A percentile compares a stretch with the other conserved stretches of the same genome.
These are phyloP conservation scores for Emydoidea blandingii DNA, from an alignment of 2,797 vertebrate species.

Conservation along the genomic window DNA sequence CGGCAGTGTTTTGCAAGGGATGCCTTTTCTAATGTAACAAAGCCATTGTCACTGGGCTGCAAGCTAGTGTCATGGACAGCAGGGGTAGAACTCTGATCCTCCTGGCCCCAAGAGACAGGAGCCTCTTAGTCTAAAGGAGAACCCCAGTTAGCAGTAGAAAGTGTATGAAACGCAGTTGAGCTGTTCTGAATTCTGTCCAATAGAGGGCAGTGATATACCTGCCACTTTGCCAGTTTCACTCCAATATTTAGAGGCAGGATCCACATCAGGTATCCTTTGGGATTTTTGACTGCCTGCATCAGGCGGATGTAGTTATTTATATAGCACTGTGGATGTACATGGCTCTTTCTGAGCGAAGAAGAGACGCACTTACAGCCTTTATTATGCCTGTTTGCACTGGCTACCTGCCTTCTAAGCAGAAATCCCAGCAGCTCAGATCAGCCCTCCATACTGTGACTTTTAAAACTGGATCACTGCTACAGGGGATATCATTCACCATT, in stretches of 20 bases:
- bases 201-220: too few relatives aligned
- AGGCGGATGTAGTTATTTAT: not conserved
- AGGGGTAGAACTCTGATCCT: not conserved
- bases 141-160: not conserved
- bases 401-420: not conserved
- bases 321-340: not conserved
- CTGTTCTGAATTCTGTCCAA: not conserved
- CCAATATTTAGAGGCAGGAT: not conserved
- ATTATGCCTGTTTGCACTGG: not conserved
- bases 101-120: not conserved
- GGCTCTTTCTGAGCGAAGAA: not conserved
- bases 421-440: not conserved
- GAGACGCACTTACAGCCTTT: not conserved
- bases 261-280: not conserved
- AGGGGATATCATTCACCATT: not conserved
- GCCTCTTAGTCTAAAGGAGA: accelerated
- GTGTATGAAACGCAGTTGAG: not conserved
- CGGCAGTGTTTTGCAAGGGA: not conserved
- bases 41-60: not conserved
- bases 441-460: not conserved
- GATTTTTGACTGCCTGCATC: not conserved
- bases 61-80: not conserved
- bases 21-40: not conserved
- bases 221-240: not conserved
- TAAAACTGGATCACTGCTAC: not conserved